Evolutionary conservation across 2,888 invertebrate genomes (phyloP).

Genomic region (Protodeltote pygarga): DNA sequence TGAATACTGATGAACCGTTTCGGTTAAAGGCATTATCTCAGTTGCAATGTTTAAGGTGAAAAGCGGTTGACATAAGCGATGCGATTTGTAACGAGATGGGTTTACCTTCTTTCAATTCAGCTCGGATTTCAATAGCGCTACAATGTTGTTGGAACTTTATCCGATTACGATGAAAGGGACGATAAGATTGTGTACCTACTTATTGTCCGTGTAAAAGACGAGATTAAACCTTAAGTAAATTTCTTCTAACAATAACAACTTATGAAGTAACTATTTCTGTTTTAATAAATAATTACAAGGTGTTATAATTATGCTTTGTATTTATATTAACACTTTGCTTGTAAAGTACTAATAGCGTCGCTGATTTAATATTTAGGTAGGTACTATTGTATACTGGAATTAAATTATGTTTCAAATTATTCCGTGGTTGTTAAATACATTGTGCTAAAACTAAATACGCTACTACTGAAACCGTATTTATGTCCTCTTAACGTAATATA

Average conservation of each 20-base stretch:
- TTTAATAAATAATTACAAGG: too few relatives aligned
- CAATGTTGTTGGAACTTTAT: conserved; percentile 24
- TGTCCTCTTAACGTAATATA: conserved; percentile 22
- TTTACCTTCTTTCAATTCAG: conserved; percentile 35
- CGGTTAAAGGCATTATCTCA: conserved; percentile 75
- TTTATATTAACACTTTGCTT: too few relatives aligned
- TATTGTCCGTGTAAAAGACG: background rate
- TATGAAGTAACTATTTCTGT: too few relatives aligned
- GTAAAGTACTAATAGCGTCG: too few relatives aligned
- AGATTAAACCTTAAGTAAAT: conserved; percentile 1
- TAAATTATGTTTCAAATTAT: conserved; percentile 1
- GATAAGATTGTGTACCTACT: conserved; percentile 1
- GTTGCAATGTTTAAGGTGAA: conserved; percentile 67
- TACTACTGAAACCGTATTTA: conserved; percentile 25
- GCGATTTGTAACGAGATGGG: conserved; percentile 49
- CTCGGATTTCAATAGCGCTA: conserved; percentile 13
- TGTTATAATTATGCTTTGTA: too few relatives aligned
- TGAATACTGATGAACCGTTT: conserved; percentile 85
- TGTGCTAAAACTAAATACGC: conserved; percentile 11
- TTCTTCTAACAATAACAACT: too few relatives aligned
- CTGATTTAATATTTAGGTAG: too few relatives aligned
- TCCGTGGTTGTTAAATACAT: conserved; percentile 4
- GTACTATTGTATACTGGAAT: too few relatives aligned
- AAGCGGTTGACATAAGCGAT: conserved; percentile 58
- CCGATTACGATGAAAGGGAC: conserved; percentile 26